Evolutionary conservation across 1,140 invertebrate genomes (phyloP), one percentile per base, ranked within the genome.

Genomic region (Drosophila guanche): DNA sequence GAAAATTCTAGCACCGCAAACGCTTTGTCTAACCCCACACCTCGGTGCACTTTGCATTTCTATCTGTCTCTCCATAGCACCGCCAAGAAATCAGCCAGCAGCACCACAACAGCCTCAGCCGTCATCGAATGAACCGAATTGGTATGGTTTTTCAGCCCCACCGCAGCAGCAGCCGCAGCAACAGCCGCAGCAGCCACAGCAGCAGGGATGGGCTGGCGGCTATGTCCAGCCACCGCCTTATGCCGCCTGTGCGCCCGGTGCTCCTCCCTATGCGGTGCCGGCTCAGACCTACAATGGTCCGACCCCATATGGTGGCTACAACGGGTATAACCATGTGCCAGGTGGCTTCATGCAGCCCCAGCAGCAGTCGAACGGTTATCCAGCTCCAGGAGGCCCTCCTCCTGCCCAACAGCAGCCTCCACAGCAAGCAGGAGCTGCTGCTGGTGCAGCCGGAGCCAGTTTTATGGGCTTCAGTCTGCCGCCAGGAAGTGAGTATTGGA

Each of bases 101-200:
- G 33, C 62, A 51, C 65, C 74, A 23, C 70, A 66, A 43, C 72
- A 67, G 20, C 69, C 59, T 14, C 70, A 73, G 46, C 50, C 50
- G 22, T 66, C 73, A 43, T 48, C 65, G 23, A 77, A 37, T 88
- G 56, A 88, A 53, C 75, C 89, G n/a, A 76, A 46, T 70, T 90
- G 89, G 89, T 89, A 84, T 63, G 89, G 89, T 72, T 90, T 90
- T 89, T 89, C 84, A 79, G 80, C 81, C 20, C 89, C 89, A 25
- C 84, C 81, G 5, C 74, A 72, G 23, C 71, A 72, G 5, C 72
- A 86, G 16, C 88, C 83, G n/a, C 81, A 62, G 16, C 67, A 60
- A 33, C 70, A 69, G 27, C 84, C 88, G 54, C 79, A 71, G 1
- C 3, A 76, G 80, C 12, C 79, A 84, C 45, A 76, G 1, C 68